Evolutionary conservation across 2,888 invertebrate genomes (phyloP).

Genomic region (Drosophila silvestris): DNA sequence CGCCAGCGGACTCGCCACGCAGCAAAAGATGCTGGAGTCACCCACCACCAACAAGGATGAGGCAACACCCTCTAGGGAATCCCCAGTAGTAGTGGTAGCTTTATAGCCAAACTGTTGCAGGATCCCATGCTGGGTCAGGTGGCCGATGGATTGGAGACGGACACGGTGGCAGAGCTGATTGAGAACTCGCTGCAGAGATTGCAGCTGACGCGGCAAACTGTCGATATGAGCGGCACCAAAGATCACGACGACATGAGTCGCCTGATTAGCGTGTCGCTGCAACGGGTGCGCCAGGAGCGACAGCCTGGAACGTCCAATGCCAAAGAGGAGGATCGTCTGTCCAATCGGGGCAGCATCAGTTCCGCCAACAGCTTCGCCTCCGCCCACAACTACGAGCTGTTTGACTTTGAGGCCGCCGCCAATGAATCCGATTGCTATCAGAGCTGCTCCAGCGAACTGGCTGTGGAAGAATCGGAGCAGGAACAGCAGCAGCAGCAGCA

Average conservation of each 20-base stretch:
- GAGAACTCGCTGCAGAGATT: slow-evolving; percentile 89
- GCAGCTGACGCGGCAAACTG: slow-evolving; percentile 82
- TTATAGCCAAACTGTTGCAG: slow-evolving; percentile 88
- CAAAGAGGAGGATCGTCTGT: slow-evolving; percentile 86
- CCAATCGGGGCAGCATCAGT: slow-evolving; percentile 87
- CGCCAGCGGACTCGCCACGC: slow-evolving; percentile 58
- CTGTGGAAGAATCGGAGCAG: slow-evolving; percentile 86
- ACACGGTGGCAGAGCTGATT: slow-evolving; percentile 88
- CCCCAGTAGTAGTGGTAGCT: slow-evolving; percentile 74
- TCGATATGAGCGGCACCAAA: slow-evolving; percentile 85
- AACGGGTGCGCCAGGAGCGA: slow-evolving; percentile 84
- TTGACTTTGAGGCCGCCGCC: slow-evolving; percentile 87
- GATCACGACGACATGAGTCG: slow-evolving; percentile 85
- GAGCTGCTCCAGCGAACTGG: slow-evolving; percentile 89
- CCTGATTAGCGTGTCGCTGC: slow-evolving; percentile 84
- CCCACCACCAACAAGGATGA: slow-evolving; percentile 1
- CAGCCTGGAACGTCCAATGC: slow-evolving; percentile 55
- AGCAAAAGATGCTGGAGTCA: slow-evolving; percentile 83
- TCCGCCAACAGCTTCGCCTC: slow-evolving; percentile 87
- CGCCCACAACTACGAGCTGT: slow-evolving; percentile 90
- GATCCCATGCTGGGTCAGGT: slow-evolving; percentile 89
- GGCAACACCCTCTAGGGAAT: slow-evolving; percentile 39
- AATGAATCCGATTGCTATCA: slow-evolving; percentile 90
- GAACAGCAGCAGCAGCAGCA: slow-evolving; percentile 79
- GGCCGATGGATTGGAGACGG: slow-evolving; percentile 88